Evolutionary conservation across 2,113 vertebrate species (phyloP).

Genomic region (Rhea pennata): DNA sequence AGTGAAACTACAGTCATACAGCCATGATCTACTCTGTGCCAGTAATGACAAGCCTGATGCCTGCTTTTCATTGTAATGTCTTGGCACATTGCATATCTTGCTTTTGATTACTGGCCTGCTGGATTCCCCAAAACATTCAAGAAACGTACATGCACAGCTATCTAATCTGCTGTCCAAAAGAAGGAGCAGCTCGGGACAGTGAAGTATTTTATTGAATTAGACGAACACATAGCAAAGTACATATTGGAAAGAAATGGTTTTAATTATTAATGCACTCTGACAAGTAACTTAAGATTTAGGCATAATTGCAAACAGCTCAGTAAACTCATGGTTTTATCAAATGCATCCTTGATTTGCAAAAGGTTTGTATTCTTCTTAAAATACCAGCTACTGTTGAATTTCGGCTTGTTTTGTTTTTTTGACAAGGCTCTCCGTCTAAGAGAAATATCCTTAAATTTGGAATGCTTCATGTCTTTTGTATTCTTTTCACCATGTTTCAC

Average conservation of each 20-base stretch:
- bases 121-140: background rate
- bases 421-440: background rate
- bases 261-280: background rate
- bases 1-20: background rate
- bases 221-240: background rate
- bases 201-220: background rate
- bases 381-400: background rate
- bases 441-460: background rate
- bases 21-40: background rate
- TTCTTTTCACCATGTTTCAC: background rate
- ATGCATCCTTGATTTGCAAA: background rate
- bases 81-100: background rate
- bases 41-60: background rate
- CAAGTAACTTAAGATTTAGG: background rate
- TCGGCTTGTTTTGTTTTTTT: background rate
- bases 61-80: background rate
- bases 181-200: background rate
- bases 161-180: background rate
- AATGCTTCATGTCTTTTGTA: background rate
- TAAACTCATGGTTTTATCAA: background rate
- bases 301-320: background rate
- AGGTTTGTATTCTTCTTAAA: background rate
- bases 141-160: background rate
- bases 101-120: background rate
- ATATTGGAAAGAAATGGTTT: background rate